Percentiles rank a stretch among this genome's conserved stretches.
Evolutionary conservation across 2,888 invertebrate genomes (phyloP).

Genomic region (Sinopyrophorus schimmeli): DNA sequence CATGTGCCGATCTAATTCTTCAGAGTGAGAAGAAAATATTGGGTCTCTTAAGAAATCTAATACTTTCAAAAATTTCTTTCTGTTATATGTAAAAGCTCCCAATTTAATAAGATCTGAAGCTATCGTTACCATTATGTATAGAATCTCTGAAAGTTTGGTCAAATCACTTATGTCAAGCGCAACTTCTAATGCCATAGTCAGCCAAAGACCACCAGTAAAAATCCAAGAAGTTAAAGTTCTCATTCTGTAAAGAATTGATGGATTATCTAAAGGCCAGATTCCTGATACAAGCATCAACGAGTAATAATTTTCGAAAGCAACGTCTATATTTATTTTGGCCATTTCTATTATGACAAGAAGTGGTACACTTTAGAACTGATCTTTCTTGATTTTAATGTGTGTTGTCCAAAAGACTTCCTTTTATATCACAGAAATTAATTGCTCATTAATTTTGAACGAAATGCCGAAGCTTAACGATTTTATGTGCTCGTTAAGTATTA

Average conservation of each 20-base stretch:
- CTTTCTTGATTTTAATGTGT: too few species aligned
- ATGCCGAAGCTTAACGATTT: too few species aligned
- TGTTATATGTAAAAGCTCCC: slow-evolving; percentile 10
- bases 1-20: slow-evolving; percentile 19
- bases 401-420: too few species aligned
- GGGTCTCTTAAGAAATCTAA: slow-evolving; percentile 13
- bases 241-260: background rate
- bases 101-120: slow-evolving; percentile 15
- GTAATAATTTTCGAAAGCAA: slow-evolving; percentile 9
- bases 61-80: slow-evolving; percentile 11
- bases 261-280: slow-evolving; percentile 16
- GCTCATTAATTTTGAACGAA: too few species aligned
- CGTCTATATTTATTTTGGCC: slow-evolving; percentile 2
- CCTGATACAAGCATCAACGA: slow-evolving; percentile 9
- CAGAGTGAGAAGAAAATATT: slow-evolving; percentile 17
- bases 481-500: too few species aligned
- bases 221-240: slow-evolving; percentile 5
- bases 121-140: slow-evolving; percentile 22
- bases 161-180: slow-evolving; percentile 15
- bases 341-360: too few species aligned
- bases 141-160: slow-evolving; percentile 21
- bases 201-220: background rate
- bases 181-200: slow-evolving; percentile 17
- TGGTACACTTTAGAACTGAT: too few species aligned
- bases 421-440: too few species aligned